These are phyloP conservation scores for Holothuria glaberrima DNA, from an alignment of 35 echinoderm and acorn worm species.

Conservation along the genomic window DNA sequence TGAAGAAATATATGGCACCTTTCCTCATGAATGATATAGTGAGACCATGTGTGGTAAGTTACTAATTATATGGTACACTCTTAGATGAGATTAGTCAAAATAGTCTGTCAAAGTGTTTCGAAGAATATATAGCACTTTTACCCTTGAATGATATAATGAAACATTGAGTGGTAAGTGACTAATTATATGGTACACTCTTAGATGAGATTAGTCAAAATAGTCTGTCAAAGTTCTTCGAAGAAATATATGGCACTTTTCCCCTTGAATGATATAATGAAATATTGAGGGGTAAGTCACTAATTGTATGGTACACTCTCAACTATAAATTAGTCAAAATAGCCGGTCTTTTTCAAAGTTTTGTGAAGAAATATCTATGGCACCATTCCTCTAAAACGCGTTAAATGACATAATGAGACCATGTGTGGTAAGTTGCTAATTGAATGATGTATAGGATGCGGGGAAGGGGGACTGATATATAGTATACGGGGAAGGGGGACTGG, in stretches of 20 bases:
- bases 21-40: conserved; percentile 62
- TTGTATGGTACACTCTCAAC: neutral
- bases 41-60: conserved; percentile 69
- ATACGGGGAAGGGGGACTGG: too few species aligned
- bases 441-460: too few species aligned
- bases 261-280: conserved; percentile 46
- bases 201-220: too few species aligned
- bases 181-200: neutral
- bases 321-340: too few species aligned
- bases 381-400: too few species aligned
- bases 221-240: conserved; percentile 76
- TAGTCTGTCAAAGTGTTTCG: conserved; percentile 73
- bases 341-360: too few species aligned
- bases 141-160: conserved; percentile 50
- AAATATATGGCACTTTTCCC: conserved; percentile 74
- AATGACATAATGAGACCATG: conserved; percentile 52
- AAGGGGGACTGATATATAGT: too few species aligned
- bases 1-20: conserved; percentile 78
- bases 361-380: too few species aligned
- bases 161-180: conserved; percentile 65
- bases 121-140: conserved; percentile 77
- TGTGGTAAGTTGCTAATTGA: conserved; percentile 65
- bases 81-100: too few species aligned
- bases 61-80: neutral
- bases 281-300: conserved; percentile 65